Evolutionary conservation across 2,888 invertebrate species (phyloP).

Genomic region (Heliconius hortense): DNA sequence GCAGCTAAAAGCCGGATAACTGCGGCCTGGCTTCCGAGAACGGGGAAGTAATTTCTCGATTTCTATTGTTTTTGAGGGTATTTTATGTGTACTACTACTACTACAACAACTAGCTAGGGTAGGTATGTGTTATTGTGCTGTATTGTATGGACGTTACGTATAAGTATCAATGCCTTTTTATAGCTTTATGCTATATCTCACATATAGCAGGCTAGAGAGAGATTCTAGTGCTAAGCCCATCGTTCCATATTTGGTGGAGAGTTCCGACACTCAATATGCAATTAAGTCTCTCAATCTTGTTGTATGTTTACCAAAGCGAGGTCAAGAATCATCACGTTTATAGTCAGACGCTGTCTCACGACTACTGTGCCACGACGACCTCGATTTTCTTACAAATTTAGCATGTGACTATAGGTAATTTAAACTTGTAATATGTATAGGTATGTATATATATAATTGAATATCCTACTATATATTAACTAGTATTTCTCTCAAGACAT

Average conservation of each 20-base stretch:
- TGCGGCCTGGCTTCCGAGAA: slow-evolving; percentile 59
- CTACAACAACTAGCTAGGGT: too few relatives aligned
- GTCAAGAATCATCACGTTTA: too few relatives aligned
- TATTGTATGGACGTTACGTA: background rate
- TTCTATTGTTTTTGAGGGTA: slow-evolving; percentile 29
- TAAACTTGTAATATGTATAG: background rate
- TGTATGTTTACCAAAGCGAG: too few relatives aligned
- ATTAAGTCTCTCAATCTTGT: too few relatives aligned
- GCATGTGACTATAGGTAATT: background rate
- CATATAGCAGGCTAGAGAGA: too few relatives aligned
- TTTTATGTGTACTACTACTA: too few relatives aligned
- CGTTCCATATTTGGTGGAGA: too few relatives aligned
- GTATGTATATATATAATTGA: background rate
- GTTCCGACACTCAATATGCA: too few relatives aligned
- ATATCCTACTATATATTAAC: slow-evolving; percentile 9
- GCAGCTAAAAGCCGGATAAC: slow-evolving; percentile 65
- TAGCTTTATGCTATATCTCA: too few relatives aligned
- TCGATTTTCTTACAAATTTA: background rate
- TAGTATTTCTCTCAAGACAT: slow-evolving; percentile 31
- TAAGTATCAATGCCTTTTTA: background rate
- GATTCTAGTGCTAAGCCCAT: too few relatives aligned
- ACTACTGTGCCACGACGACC: background rate
- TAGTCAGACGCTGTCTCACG: background rate
- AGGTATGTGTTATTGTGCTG: background rate
- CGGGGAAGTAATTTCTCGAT: slow-evolving; percentile 41